A percentile compares a stretch with the other conserved stretches of the same genome.
Conservation (phyloP, 2,113 vertebrate genomes). For the Aspidoscelis tigris region DNA sequence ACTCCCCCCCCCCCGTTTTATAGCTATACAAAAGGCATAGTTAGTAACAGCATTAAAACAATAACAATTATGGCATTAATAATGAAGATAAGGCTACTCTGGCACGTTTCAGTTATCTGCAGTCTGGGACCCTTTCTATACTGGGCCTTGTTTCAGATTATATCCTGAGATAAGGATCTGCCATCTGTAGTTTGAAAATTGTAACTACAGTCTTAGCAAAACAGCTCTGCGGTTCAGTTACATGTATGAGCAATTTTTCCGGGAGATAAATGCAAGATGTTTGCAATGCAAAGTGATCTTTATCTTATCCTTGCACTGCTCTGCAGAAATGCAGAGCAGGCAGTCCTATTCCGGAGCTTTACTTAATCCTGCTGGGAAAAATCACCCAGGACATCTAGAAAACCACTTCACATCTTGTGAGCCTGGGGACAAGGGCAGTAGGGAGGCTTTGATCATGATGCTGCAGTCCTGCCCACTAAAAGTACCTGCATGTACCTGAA, state of each 20-base stretch:
- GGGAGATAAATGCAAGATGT: not conserved
- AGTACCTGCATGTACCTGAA: not conserved
- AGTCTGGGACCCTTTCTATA: no score
- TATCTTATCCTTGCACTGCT: not conserved
- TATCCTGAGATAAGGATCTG: no score
- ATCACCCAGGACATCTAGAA: not conserved
- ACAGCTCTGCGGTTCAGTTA: not conserved
- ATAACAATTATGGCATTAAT: no score
- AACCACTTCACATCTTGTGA: not conserved
- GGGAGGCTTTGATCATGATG: not conserved
- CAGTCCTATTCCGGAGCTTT: not conserved
- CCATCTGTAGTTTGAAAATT: not conserved
- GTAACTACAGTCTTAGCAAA: not conserved
- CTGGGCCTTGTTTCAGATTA: no score
- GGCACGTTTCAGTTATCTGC: no score
- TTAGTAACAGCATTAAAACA: no score
- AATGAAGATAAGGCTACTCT: no score
- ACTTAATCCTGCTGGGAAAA: not conserved
- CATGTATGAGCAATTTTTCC: not conserved
- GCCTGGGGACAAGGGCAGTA: no score
- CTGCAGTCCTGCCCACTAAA: not conserved
- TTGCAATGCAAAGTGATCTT: not conserved
- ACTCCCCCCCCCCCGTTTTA: no score
- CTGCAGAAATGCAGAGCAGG: not conserved
- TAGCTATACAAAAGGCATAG: no score